phyloP scores from a whole-genome alignment of 2,113 vertebrate genomes.

The Stercorarius parasiticus region DNA sequence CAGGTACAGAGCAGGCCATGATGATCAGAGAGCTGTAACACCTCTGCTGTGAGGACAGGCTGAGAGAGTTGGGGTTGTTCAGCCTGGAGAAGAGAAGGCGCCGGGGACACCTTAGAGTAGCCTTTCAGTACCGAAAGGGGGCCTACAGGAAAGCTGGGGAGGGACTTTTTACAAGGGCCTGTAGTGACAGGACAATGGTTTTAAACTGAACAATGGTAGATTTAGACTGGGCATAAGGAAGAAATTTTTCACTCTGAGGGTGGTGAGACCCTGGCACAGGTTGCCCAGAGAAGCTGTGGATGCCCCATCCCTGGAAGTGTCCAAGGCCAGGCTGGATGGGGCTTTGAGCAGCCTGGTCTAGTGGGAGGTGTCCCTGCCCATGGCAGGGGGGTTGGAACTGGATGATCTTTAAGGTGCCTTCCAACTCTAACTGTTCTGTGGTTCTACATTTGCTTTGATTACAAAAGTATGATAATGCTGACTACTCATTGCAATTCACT shows the following conservation, averaged over 20 bases:
- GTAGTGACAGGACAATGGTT: background rate
- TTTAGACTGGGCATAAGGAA: background rate
- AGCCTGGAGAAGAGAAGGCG: background rate
- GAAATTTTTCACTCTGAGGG: rapidly evolving
- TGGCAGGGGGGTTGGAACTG: rapidly evolving
- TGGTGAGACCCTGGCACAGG: background rate
- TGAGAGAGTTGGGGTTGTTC: background rate
- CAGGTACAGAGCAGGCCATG: rapidly evolving
- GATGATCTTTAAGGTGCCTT: background rate
- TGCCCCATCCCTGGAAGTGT: background rate
- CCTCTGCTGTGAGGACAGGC: background rate
- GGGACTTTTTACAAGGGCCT: background rate
- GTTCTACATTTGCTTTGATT: background rate
- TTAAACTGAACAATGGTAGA: background rate
- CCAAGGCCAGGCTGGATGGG: background rate
- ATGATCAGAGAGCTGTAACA: background rate
- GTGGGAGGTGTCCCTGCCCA: background rate
- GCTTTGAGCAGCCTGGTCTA: background rate
- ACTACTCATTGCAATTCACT: background rate
- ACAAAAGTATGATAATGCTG: background rate
- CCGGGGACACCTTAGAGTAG: rapidly evolving
- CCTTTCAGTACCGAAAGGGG: background rate
- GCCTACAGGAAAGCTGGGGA: background rate
- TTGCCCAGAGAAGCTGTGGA: background rate
- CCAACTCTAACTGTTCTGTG: background rate